These are phyloP conservation scores for Platyscapa corneri DNA, from an alignment of 1,140 invertebrate genomes.

Conservation along the genomic window DNA sequence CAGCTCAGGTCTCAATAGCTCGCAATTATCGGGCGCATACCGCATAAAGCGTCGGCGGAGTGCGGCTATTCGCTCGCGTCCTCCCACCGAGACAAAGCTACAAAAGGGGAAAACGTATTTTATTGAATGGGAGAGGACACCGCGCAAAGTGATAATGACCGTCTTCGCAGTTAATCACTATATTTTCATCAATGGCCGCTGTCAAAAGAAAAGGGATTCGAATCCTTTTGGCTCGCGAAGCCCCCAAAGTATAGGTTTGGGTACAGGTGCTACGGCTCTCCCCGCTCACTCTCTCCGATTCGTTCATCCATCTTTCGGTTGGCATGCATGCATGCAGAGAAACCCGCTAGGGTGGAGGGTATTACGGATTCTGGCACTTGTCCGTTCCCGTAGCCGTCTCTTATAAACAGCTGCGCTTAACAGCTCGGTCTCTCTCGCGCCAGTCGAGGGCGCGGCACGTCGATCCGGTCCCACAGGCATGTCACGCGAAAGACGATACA, in stretches of 20 bases:
- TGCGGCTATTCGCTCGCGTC: too few species aligned
- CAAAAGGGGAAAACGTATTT: not conserved
- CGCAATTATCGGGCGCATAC: not conserved
- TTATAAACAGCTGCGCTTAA: conserved; percentile 24
- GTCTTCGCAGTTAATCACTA: conserved; percentile 11
- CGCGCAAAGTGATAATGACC: conserved; percentile 15
- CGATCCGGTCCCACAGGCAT: conserved; percentile 18
- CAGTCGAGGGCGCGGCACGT: not conserved
- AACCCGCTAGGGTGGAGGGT: not conserved
- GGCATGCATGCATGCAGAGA: not conserved
- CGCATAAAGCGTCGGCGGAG: not conserved
- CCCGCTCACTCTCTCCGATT: not conserved
- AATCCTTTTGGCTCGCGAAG: not conserved
- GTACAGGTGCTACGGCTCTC: not conserved
- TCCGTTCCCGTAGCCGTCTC: not conserved
- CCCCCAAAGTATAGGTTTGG: not conserved
- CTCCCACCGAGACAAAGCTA: not conserved
- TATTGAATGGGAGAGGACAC: not conserved
- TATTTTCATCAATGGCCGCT: not conserved
- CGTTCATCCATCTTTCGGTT: not conserved
- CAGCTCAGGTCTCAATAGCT: not conserved
- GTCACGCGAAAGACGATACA: conserved; percentile 23
- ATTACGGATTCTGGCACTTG: conserved; percentile 35
- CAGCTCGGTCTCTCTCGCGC: not conserved
- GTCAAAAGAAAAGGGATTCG: not conserved